Conservation (phyloP, 2,888 invertebrate species). For the Eupithecia vulgata region DNA sequence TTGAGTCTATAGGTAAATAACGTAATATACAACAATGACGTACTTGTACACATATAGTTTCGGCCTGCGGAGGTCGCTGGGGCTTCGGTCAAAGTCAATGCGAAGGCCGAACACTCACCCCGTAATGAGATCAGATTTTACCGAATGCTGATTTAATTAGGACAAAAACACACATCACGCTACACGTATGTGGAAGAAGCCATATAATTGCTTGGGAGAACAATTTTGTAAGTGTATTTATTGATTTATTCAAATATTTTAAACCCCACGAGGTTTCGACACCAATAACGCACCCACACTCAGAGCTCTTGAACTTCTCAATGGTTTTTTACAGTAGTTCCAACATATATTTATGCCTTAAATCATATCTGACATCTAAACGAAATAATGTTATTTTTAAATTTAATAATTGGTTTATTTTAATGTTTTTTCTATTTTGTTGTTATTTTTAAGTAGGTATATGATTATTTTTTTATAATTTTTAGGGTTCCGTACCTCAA, state of each 20-base stretch:
- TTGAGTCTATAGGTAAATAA: conserved; percentile 17
- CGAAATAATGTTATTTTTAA: too few species aligned
- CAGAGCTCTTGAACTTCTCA: too few species aligned
- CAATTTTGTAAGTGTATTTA: not conserved
- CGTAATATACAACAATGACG: not conserved
- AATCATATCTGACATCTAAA: too few species aligned
- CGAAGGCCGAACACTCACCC: conserved; percentile 27
- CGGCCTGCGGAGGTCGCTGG: conserved; percentile 1
- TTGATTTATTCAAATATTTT: not conserved
- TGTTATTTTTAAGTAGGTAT: too few species aligned
- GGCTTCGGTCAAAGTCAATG: conserved; percentile 34
- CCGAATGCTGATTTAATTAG: conserved; percentile 24
- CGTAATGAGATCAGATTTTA: conserved; percentile 33
- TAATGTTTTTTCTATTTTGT: too few species aligned
- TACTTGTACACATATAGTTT: conserved; percentile 13
- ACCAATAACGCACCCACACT: too few species aligned
- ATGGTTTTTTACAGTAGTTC: too few species aligned
- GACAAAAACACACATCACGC: conserved; percentile 1
- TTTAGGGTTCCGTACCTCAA: too few species aligned
- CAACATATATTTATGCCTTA: too few species aligned
- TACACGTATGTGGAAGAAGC: not conserved
- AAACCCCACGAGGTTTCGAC: too few species aligned
- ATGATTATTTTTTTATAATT: too few species aligned
- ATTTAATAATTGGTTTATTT: too few species aligned
- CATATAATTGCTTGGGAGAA: not conserved